Conservation (phyloP, 2,888 invertebrate species). For the Drosophila suboccidentalis region DNA sequence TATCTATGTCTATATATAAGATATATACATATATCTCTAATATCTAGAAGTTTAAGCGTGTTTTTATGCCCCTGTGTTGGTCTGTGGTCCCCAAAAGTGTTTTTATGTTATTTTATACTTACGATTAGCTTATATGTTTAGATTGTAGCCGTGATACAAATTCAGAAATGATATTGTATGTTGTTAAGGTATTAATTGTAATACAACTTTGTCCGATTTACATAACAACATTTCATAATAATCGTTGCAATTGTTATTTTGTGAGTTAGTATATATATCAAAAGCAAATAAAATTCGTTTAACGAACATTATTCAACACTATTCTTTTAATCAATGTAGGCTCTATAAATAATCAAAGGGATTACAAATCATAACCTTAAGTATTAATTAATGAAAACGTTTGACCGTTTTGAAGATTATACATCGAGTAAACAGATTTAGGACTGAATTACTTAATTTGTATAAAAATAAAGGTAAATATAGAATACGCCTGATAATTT, state of each 20-base stretch:
- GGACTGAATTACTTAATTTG: too few species aligned
- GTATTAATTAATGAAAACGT: too few species aligned
- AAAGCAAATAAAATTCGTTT: too few species aligned
- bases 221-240: constrained; percentile 19
- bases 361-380: too few species aligned
- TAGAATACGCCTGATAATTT: too few species aligned
- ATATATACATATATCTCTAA: constrained; percentile 23
- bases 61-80: constrained; percentile 38
- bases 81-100: constrained; percentile 47
- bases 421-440: too few species aligned
- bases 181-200: constrained; percentile 34
- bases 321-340: too few species aligned
- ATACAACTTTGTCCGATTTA: constrained; percentile 22
- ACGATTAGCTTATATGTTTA: constrained; percentile 20
- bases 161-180: constrained; percentile 36
- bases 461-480: too few species aligned
- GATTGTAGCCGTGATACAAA: constrained; percentile 42
- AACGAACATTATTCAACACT: too few species aligned
- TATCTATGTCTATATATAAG: constrained; percentile 6
- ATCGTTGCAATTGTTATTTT: constrained; percentile 34
- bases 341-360: too few species aligned
- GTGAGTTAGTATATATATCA: constrained; percentile 5
- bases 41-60: constrained; percentile 18
- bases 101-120: constrained; percentile 44
- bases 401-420: too few species aligned